A percentile compares a stretch with the other conserved stretches of the same genome.
phyloP scores from a whole-genome alignment of 2,113 vertebrate genomes.

The Orthonyx spaldingii region DNA sequence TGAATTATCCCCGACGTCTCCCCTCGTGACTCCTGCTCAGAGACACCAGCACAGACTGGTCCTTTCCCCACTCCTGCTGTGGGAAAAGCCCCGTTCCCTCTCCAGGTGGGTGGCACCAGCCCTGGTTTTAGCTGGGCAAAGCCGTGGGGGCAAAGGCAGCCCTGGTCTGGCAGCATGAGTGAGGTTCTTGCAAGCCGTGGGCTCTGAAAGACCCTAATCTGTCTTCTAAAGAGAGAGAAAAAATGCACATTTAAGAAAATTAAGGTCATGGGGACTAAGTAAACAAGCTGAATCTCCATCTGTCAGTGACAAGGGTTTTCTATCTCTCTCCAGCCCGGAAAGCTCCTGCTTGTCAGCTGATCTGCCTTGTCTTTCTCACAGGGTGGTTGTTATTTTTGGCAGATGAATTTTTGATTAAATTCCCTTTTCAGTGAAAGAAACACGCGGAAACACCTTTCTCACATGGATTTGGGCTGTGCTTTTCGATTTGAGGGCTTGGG shows the following conservation, averaged over 20 bases:
- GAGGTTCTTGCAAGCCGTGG: neutral
- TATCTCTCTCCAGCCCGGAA: neutral
- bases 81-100: neutral
- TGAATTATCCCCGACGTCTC: too few species aligned
- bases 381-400: neutral
- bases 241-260: constrained; percentile 46
- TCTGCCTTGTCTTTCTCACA: neutral
- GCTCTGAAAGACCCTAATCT: neutral
- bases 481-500: neutral
- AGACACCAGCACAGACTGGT: neutral
- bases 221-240: neutral
- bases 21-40: too few species aligned
- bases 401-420: constrained; percentile 16
- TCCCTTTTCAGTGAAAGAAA: neutral
- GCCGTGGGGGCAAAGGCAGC: neutral
- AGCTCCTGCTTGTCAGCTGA: constrained; percentile 43
- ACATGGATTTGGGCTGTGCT: neutral
- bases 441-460: neutral
- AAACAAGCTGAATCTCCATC: constrained; percentile 31
- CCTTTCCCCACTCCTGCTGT: neutral
- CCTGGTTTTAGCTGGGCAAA: neutral
- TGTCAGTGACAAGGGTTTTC: neutral
- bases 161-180: neutral
- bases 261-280: constrained; percentile 27
- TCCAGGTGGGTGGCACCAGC: neutral